A percentile compares a stretch with the other conserved stretches of the same genome.
phyloP scores from a whole-genome alignment of 2,113 vertebrate genomes.

The Hystrix cristata region DNA sequence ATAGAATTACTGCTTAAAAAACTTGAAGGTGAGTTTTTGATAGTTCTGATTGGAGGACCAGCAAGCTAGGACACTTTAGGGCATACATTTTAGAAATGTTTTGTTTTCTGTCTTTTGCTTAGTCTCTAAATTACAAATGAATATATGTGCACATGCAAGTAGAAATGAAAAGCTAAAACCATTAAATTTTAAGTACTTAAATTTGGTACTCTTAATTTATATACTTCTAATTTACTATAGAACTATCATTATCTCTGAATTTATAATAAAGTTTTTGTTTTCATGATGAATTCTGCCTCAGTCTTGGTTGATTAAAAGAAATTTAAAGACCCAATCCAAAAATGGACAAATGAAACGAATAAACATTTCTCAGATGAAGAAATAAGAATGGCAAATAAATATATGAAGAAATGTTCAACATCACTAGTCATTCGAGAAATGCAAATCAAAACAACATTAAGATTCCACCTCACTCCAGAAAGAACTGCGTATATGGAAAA shows the following conservation, averaged over 20 bases:
- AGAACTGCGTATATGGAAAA: too few relatives aligned
- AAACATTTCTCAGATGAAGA: too few relatives aligned
- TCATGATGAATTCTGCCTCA: not conserved
- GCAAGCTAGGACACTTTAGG: not conserved
- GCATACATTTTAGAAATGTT: not conserved
- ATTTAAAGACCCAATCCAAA: too few relatives aligned
- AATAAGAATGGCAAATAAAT: too few relatives aligned
- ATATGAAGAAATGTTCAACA: too few relatives aligned
- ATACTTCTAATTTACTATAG: constrained; percentile 15
- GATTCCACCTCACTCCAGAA: too few relatives aligned
- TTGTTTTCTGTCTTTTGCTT: constrained; percentile 32
- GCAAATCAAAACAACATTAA: too few relatives aligned
- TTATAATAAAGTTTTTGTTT: constrained; percentile 9
- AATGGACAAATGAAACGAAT: too few relatives aligned
- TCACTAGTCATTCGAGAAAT: too few relatives aligned
- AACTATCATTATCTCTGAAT: not conserved
- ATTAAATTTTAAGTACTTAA: constrained; percentile 52
- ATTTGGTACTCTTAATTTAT: not conserved
- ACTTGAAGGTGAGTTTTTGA: constrained; percentile 92
- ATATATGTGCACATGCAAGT: not conserved
- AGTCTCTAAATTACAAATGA: constrained; percentile 1
- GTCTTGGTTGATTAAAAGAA: not conserved
- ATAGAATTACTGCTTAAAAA: constrained; percentile 95
- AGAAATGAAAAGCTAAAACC: constrained; percentile 22
- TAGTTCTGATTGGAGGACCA: not conserved